phyloP scores from a whole-genome alignment of 2,888 invertebrate genomes.

The Drosophila dives region DNA sequence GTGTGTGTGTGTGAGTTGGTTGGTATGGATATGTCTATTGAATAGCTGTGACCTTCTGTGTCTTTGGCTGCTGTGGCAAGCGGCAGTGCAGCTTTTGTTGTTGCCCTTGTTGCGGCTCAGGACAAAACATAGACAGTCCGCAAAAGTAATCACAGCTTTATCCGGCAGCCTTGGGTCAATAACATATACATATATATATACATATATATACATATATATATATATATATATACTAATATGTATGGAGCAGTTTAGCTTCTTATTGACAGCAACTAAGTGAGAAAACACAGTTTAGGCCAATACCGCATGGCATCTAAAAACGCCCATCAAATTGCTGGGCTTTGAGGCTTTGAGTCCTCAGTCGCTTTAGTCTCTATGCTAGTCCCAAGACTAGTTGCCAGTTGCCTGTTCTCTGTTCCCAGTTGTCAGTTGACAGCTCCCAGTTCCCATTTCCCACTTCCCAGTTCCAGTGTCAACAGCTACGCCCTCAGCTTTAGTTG shows the following conservation, averaged over 20 bases:
- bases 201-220: not conserved
- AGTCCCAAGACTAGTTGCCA: constrained; percentile 3
- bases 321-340: constrained; percentile 59
- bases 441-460: constrained; percentile 21
- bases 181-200: constrained; percentile 19
- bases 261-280: constrained; percentile 72
- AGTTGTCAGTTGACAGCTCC: constrained; percentile 13
- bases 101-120: constrained; percentile 31
- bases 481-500: constrained; percentile 33
- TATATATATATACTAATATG: not conserved
- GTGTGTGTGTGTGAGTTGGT: constrained; percentile 13
- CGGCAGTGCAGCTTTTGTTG: constrained; percentile 42
- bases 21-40: constrained; percentile 24
- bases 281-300: constrained; percentile 59
- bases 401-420: constrained; percentile 9
- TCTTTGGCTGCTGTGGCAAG: constrained; percentile 69
- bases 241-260: constrained; percentile 34
- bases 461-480: constrained; percentile 36
- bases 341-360: constrained; percentile 26
- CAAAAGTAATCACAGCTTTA: constrained; percentile 66
- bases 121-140: constrained; percentile 24
- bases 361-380: not conserved
- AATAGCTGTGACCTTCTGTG: constrained; percentile 69
- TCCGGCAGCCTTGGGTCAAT: constrained; percentile 42
- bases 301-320: constrained; percentile 23